Conservation (phyloP, 2,797 vertebrate species). For the Novumbra hubbsi region DNA sequence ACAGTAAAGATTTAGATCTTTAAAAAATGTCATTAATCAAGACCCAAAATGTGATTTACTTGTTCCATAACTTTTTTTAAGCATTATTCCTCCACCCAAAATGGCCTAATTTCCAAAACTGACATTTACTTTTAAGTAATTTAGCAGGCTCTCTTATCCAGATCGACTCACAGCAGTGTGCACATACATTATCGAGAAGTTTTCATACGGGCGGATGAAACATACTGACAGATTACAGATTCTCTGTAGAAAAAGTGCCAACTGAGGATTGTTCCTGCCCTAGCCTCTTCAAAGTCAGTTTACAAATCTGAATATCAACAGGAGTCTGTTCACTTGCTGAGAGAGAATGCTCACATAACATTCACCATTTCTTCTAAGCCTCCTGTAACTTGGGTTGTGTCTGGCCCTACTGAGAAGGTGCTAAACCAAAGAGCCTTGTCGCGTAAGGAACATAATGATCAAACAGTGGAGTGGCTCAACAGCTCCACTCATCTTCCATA, state of each 20-base stretch:
- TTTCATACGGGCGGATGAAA: not conserved
- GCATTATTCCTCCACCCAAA: no score
- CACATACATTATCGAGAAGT: no score
- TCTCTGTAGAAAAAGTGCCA: not conserved
- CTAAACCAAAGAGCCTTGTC: not conserved
- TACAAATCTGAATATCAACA: no score
- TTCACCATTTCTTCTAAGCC: not conserved
- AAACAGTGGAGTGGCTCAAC: conserved; percentile 59
- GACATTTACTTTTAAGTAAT: no score
- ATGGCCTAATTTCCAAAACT: no score
- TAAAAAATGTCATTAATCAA: no score
- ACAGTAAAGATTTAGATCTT: no score
- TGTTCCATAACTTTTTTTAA: no score
- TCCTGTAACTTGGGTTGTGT: not conserved
- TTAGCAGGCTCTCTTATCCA: no score
- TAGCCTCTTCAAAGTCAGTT: no score
- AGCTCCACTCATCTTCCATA: conserved; percentile 68
- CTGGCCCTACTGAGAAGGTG: conserved; percentile 10
- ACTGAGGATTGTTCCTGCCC: not conserved
- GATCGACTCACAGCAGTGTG: no score
- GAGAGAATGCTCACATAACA: not conserved
- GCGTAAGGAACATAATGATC: conserved; percentile 40
- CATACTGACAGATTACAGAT: not conserved
- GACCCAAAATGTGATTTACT: no score
- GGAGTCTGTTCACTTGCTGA: not conserved